phyloP scores from a whole-genome alignment of 1,140 invertebrate species.

The Pogonognathellus flavescens region DNA sequence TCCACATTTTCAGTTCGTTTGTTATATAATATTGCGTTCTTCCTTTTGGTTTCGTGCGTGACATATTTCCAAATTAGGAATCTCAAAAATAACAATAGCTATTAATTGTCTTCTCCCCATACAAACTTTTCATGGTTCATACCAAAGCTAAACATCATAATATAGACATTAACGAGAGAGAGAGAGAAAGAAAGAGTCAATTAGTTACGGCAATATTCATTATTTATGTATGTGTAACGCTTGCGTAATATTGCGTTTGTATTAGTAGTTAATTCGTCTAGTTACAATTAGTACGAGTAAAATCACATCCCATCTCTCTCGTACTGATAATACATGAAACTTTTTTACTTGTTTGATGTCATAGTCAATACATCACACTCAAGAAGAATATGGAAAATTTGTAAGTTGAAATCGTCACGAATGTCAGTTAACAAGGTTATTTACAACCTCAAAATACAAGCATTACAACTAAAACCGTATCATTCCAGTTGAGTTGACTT shows the following conservation, averaged over 20 bases:
- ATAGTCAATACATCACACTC: neutral
- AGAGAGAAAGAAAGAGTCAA: neutral
- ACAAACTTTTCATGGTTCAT: too few relatives aligned
- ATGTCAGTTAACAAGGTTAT: slow-evolving; percentile 16
- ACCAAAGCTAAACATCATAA: slow-evolving; percentile 9
- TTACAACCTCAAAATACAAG: neutral
- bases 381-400: neutral
- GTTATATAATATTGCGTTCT: neutral
- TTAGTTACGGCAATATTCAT: slow-evolving; percentile 4
- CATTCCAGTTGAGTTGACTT: slow-evolving; percentile 2
- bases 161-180: slow-evolving; percentile 14
- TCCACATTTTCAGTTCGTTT: neutral
- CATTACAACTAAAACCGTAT: neutral
- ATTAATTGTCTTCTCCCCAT: neutral
- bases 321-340: neutral
- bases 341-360: neutral
- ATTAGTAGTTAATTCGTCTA: neutral
- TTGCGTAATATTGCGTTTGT: neutral
- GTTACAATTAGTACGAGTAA: neutral
- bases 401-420: neutral
- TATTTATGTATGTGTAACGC: neutral
- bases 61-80: slow-evolving; percentile 41
- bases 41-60: slow-evolving; percentile 27
- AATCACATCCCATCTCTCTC: too few relatives aligned
- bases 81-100: slow-evolving; percentile 43